These are phyloP conservation scores for Ciconia boyciana DNA, from an alignment of 2,113 vertebrate genomes.

Conservation along the genomic window DNA sequence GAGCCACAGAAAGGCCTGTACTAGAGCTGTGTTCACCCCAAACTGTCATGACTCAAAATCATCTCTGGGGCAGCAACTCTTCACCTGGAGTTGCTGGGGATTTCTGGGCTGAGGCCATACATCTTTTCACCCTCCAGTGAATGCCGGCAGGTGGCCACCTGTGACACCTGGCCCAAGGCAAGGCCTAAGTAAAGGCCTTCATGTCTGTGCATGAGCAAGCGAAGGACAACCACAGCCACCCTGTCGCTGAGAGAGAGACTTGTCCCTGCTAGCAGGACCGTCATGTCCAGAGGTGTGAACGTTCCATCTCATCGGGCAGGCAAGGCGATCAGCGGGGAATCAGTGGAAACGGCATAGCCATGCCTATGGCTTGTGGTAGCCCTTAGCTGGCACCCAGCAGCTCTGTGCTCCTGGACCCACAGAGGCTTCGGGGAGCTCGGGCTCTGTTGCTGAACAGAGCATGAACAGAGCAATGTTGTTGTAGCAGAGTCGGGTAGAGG, in stretches of 20 bases:
- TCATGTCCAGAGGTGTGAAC: neutral
- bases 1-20: neutral
- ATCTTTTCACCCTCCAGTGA: neutral
- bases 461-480: neutral
- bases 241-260: neutral
- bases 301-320: neutral
- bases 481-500: neutral
- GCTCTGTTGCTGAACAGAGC: neutral
- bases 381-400: neutral
- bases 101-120: neutral
- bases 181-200: neutral
- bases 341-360: neutral
- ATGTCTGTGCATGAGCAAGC: neutral
- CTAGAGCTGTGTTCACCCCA: neutral
- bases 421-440: neutral
- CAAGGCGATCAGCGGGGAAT: neutral
- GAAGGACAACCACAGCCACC: neutral
- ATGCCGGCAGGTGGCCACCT: rapidly evolving
- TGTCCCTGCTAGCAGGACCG: neutral
- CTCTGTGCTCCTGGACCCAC: neutral
- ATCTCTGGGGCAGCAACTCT: neutral
- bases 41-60: neutral
- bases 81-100: neutral
- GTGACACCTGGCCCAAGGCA: neutral
- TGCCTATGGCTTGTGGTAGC: neutral